A percentile compares a stretch with the other conserved stretches of the same genome.
phyloP scores from a whole-genome alignment of 2,797 vertebrate genomes.

The Valencia hispanica region DNA sequence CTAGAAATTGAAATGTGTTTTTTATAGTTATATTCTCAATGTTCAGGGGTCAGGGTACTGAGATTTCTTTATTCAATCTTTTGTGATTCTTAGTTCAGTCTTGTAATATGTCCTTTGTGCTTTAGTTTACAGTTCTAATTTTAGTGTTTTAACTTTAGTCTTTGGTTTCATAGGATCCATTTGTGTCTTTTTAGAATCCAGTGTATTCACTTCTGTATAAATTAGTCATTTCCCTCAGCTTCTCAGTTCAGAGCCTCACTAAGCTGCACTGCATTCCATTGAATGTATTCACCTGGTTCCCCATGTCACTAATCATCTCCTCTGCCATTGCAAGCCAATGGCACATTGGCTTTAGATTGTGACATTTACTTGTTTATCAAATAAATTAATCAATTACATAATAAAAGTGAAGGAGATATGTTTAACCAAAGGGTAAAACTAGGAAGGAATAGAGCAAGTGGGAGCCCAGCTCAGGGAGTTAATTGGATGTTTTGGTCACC shows the following conservation, averaged over 20 bases:
- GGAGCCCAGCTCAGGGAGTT: neutral
- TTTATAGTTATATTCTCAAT: too few relatives aligned
- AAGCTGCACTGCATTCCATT: neutral
- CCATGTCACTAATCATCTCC: neutral
- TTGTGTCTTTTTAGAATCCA: neutral
- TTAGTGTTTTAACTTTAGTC: neutral
- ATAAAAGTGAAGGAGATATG: neutral
- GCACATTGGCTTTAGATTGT: neutral
- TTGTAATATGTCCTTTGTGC: neutral
- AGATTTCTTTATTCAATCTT: too few relatives aligned
- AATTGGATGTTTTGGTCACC: neutral
- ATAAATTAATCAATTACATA: neutral
- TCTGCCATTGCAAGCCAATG: neutral
- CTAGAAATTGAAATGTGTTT: too few relatives aligned
- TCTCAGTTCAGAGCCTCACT: neutral
- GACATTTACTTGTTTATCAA: neutral
- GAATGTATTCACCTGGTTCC: neutral
- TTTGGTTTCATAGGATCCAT: neutral
- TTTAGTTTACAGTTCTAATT: neutral
- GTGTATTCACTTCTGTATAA: neutral
- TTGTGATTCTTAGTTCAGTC: neutral
- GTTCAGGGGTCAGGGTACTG: neutral
- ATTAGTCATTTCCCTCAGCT: neutral
- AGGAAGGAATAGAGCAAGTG: neutral
- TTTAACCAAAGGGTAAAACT: neutral